Base-by-base conservation (phyloP, 2,113 vertebrate genomes). In the Tiliqua scincoides region DNA sequence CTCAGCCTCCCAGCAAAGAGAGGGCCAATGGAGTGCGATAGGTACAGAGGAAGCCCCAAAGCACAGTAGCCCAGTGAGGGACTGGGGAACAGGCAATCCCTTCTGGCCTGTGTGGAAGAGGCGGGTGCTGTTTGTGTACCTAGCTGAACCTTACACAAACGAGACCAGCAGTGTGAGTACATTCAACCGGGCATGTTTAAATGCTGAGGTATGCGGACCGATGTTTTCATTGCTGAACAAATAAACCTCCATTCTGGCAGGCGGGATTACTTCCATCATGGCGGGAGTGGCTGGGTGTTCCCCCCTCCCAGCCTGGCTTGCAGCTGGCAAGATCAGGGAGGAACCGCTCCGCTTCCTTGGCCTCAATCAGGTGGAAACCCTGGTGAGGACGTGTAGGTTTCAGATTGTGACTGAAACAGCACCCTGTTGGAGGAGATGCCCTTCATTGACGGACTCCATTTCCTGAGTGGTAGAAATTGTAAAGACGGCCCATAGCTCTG, bases 291-390 rank as follows among this genome's bases (percentile, higher is more conserved):
- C 62, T 57, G 70, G 77, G 77, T 75, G 35, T 75, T 85, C 54
- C 54, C 32, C n/a, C 73, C n/a, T n/a, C 10, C 52, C 57, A 70
- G 27, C 17, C 65, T 37, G 12, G 67, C 57, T 79, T 37, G 30
- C 18, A 30, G 67, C 67, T 40, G 81, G 23, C 75, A 63, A n/a
- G 54, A 79, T 3, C 9, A 23, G 25, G 35, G 25, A 62, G 25
- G 65, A 32, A 65, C 9, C 17, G 30, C 40, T 73, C 11, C 0
- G 6, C 21, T 6, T 30, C n/a, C n/a, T 59, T 1, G 0, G 63
- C 76, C 59, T 35, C 0, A 0, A 0, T 0, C 11, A 14, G 27
- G 73, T 80, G 21, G 1, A 62, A 63, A 14, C 15, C 54, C 32
- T 4, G 20, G 37, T 43, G 18, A 15, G 4, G 9, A 4, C 25